Evolutionary conservation across 2,113 vertebrate species (phyloP).

Genomic region (Thalassoma bifasciatum): DNA sequence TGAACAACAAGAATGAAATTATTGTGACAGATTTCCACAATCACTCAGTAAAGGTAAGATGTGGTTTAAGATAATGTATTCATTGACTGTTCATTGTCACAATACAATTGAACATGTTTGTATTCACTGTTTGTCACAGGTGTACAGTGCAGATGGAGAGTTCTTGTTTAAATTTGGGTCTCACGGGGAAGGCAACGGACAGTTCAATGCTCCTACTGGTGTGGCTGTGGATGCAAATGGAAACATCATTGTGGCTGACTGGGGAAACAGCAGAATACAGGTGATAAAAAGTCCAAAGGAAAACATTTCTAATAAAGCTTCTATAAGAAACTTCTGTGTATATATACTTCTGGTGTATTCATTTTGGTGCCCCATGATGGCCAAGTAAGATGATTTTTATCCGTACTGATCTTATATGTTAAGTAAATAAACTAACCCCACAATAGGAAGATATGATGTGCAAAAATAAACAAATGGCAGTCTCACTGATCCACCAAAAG

Average conservation of each 20-base stretch:
- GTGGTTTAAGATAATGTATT: not conserved
- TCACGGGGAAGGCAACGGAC: conserved; percentile 95
- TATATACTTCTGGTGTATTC: too few relatives aligned
- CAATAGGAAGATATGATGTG: too few relatives aligned
- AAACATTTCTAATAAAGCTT: too few relatives aligned
- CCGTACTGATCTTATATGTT: too few relatives aligned
- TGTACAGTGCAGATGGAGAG: conserved; percentile 95
- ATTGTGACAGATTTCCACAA: conserved; percentile 98
- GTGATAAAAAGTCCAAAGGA: conserved; percentile 64
- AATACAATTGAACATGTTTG: not conserved
- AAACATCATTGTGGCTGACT: conserved; percentile 98
- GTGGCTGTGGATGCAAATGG: conserved; percentile 94
- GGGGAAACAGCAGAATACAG: conserved; percentile 98
- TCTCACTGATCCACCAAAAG: too few relatives aligned
- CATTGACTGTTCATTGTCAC: too few relatives aligned
- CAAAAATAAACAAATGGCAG: too few relatives aligned
- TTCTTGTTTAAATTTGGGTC: conserved; percentile 97
- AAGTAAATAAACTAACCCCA: too few relatives aligned
- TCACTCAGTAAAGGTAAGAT: conserved; percentile 95
- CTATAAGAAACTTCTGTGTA: too few relatives aligned
- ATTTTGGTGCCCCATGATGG: too few relatives aligned
- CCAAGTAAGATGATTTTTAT: too few relatives aligned
- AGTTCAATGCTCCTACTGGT: conserved; percentile 96
- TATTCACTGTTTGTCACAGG: conserved; percentile 77
- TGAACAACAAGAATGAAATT: conserved; percentile 98